These are phyloP conservation scores for Lasioglossum vierecki DNA, from an alignment of 2,888 invertebrate genomes.

Conservation along the genomic window DNA sequence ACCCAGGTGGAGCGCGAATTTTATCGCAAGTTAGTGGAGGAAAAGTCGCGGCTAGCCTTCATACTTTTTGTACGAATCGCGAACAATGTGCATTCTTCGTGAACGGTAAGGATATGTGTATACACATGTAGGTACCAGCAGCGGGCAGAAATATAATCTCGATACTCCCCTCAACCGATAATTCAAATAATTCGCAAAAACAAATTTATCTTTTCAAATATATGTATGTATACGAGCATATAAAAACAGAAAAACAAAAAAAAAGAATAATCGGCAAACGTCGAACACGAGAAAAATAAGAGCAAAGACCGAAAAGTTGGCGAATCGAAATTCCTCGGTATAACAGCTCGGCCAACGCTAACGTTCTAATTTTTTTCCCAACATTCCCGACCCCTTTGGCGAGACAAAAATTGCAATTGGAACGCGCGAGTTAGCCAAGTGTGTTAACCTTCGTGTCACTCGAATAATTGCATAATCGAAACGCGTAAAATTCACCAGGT, in stretches of 20 bases:
- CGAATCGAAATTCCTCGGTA: not conserved
- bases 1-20: constrained; percentile 43
- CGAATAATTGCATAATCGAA: constrained; percentile 19
- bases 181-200: constrained; percentile 16
- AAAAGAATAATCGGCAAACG: not conserved
- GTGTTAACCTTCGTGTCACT: not conserved
- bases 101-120: not conserved
- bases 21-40: constrained; percentile 39
- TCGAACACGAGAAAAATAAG: not conserved
- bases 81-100: constrained; percentile 23
- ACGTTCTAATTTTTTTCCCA: not conserved
- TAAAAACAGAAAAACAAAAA: not conserved
- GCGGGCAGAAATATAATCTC: constrained; percentile 6
- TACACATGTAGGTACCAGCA: not conserved
- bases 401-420: not conserved
- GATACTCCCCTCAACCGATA: constrained; percentile 22
- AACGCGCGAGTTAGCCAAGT: not conserved
- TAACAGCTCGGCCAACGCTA: not conserved
- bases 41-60: constrained; percentile 69
- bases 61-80: constrained; percentile 59
- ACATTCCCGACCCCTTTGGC: not conserved
- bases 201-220: constrained; percentile 27
- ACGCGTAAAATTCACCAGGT: constrained; percentile 9
- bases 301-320: not conserved
- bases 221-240: not conserved